Evolutionary conservation across 1,140 invertebrate species (phyloP).

Genomic region (Bicyclus anynana): DNA sequence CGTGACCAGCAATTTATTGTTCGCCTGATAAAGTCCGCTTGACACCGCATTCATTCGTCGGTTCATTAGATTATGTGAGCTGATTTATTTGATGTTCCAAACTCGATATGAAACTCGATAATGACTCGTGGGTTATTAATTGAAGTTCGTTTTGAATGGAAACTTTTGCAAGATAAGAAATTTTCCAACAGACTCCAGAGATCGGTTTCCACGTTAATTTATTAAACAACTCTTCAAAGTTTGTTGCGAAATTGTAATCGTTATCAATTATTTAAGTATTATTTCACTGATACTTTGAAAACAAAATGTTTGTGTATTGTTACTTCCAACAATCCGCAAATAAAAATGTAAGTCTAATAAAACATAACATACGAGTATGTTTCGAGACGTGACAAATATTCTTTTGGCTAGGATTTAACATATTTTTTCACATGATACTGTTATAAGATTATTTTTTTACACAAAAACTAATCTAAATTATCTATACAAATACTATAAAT

Average conservation of each 20-base stretch:
- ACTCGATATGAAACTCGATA: constrained; percentile 13
- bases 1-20: constrained; percentile 24
- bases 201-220: background rate
- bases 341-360: too few relatives aligned
- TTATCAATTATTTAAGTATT: background rate
- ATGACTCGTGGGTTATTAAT: constrained; percentile 10
- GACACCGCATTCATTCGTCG: constrained; percentile 25
- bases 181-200: background rate
- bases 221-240: background rate
- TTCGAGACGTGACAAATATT: too few relatives aligned
- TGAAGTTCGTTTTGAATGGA: constrained; percentile 4
- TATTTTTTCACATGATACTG: too few relatives aligned
- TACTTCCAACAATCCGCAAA: too few relatives aligned
- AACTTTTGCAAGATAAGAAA: constrained; percentile 8
- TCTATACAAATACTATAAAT: too few relatives aligned
- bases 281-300: background rate
- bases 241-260: background rate
- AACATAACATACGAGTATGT: too few relatives aligned
- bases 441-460: too few relatives aligned
- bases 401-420: too few relatives aligned
- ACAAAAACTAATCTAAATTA: too few relatives aligned
- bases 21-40: constrained; percentile 24
- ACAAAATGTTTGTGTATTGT: too few relatives aligned
- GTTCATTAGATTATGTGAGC: constrained; percentile 24
- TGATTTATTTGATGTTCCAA: constrained; percentile 20